These are phyloP conservation scores for Pelagia noctiluca DNA, from an alignment of 30 jellyfish, hydroid and myxozoan genomes.

Conservation along the genomic window DNA sequence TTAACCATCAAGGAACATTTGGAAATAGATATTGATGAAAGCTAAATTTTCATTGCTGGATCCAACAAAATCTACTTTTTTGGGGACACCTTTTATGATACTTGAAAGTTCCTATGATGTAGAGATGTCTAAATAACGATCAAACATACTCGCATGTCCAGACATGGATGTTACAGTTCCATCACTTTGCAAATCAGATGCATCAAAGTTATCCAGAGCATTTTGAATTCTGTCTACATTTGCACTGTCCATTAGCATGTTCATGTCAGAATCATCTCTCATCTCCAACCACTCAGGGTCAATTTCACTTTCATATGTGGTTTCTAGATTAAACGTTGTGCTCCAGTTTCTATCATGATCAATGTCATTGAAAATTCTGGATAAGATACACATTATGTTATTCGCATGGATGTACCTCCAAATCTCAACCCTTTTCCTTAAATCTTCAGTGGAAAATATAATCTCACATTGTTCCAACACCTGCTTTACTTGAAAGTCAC, in stretches of 20 bases:
- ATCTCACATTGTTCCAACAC: slow-evolving; percentile 3
- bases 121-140: too few species aligned
- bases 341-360: slow-evolving; percentile 3
- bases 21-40: too few species aligned
- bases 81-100: too few species aligned
- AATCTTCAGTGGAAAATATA: neutral
- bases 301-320: slow-evolving; percentile 8
- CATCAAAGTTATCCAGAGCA: slow-evolving; percentile 21
- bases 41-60: too few species aligned
- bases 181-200: slow-evolving; percentile 27
- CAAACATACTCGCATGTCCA: neutral
- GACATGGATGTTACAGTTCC: slow-evolving; percentile 28
- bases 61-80: too few species aligned
- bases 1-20: too few species aligned
- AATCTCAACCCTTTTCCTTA: neutral
- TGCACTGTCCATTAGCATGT: slow-evolving; percentile 21
- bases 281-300: slow-evolving; percentile 29
- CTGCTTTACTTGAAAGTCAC: neutral
- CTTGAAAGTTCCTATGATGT: too few species aligned
- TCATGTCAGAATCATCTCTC: slow-evolving; percentile 29
- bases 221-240: slow-evolving; percentile 1
- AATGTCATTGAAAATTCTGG: slow-evolving; percentile 18
- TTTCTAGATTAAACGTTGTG: slow-evolving; percentile 10
- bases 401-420: neutral
- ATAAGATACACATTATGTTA: neutral